Evolutionary conservation across 2,888 invertebrate species (phyloP).

Genomic region (Callinectes sapidus): DNA sequence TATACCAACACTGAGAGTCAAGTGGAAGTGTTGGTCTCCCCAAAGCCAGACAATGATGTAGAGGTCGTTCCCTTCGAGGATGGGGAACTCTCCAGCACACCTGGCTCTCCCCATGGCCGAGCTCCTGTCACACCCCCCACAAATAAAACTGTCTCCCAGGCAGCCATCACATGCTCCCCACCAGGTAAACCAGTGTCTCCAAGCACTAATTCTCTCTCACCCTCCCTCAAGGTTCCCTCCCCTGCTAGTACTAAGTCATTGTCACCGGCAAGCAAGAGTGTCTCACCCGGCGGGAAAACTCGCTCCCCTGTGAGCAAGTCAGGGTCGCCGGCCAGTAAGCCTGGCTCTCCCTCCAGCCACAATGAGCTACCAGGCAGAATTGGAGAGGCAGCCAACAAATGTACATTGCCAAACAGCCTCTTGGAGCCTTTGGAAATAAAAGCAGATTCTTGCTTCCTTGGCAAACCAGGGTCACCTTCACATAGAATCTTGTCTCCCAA

Average conservation of each 20-base stretch:
- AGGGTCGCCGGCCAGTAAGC: conserved; percentile 20
- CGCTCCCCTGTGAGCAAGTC: conserved; percentile 20
- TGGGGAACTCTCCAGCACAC: background rate
- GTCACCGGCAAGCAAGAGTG: conserved; percentile 28
- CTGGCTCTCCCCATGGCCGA: conserved; percentile 26
- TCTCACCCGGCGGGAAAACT: conserved; percentile 36
- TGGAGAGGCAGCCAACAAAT: conserved; percentile 9
- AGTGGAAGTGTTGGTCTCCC: background rate
- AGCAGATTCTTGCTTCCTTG: background rate
- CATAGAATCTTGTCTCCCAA: conserved; percentile 37
- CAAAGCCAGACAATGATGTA: background rate
- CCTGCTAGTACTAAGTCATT: conserved; percentile 34
- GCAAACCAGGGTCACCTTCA: conserved; percentile 53
- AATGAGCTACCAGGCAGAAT: conserved; percentile 23
- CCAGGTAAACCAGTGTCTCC: conserved; percentile 45
- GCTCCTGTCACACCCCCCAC: background rate
- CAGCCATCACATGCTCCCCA: conserved; percentile 34
- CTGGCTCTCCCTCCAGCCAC: conserved; percentile 40
- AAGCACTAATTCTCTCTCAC: background rate
- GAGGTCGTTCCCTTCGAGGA: background rate
- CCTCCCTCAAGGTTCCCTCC: conserved; percentile 32
- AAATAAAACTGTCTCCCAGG: conserved; percentile 7
- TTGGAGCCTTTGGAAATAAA: conserved; percentile 3
- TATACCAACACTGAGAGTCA: conserved; percentile 49
- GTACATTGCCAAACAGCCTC: background rate